Evolutionary conservation across 2,888 invertebrate species (phyloP).

Genomic region (Lutraria lutraria): DNA sequence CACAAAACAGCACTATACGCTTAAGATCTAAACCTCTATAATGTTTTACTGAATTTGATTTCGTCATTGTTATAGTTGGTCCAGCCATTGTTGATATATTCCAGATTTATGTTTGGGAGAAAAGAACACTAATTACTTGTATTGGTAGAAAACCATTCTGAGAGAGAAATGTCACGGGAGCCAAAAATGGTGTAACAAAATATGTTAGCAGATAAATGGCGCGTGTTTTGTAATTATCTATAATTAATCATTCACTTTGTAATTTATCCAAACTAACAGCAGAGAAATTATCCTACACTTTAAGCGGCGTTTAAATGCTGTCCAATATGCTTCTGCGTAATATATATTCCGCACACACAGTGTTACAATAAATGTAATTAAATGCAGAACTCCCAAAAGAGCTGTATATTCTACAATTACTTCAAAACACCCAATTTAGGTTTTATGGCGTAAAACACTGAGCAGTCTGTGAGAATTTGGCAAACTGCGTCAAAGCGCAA

Average conservation of each 20-base stretch:
- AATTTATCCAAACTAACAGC: background rate
- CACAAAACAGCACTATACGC: background rate
- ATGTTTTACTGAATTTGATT: constrained; percentile 26
- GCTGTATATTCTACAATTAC: too few species aligned
- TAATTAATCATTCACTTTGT: background rate
- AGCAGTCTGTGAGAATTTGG: background rate
- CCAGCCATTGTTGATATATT: background rate
- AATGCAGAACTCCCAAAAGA: too few species aligned
- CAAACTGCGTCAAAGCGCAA: background rate
- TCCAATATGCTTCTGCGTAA: background rate
- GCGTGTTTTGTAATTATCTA: background rate
- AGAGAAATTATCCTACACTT: background rate
- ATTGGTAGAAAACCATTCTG: background rate
- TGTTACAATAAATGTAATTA: background rate
- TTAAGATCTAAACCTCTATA: background rate
- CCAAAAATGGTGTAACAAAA: background rate
- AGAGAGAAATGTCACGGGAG: background rate
- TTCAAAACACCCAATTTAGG: too few species aligned
- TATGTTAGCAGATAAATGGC: background rate
- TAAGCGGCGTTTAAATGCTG: background rate
- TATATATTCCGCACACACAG: background rate
- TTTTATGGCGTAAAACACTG: background rate
- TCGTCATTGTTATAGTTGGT: constrained; percentile 48
- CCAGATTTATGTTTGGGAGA: background rate
- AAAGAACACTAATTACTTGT: background rate